phyloP scores from a whole-genome alignment of 2,797 vertebrate genomes.

The Gymnothorax javanicus region DNA sequence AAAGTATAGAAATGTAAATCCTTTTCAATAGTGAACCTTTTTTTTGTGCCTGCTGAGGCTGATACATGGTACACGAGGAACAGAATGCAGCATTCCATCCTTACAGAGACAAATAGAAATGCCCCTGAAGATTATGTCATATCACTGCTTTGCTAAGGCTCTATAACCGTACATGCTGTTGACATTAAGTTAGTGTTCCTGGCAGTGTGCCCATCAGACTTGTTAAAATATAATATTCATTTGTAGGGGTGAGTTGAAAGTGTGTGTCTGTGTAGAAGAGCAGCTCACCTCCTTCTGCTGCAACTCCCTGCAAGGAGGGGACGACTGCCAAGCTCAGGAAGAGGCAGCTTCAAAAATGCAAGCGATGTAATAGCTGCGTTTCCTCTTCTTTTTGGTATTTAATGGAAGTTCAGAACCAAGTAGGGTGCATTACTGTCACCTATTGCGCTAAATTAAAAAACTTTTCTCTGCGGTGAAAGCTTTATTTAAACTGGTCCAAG shows the following conservation, averaged over 20 bases:
- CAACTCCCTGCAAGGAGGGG: background rate
- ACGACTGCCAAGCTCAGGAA: background rate
- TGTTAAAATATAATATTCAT: background rate
- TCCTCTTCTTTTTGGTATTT: too few species aligned
- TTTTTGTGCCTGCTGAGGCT: background rate
- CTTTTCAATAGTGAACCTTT: background rate
- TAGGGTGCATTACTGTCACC: too few species aligned
- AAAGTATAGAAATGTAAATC: too few species aligned
- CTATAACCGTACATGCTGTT: background rate
- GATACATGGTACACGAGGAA: background rate
- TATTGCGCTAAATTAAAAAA: too few species aligned
- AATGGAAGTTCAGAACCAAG: too few species aligned
- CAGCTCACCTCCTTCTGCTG: background rate
- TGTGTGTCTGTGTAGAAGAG: background rate
- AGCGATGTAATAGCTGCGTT: too few species aligned
- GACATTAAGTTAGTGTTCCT: background rate
- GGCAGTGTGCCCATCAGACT: background rate
- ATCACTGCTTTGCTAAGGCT: background rate
- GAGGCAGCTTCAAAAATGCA: background rate
- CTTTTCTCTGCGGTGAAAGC: too few species aligned
- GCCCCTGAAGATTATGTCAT: background rate
- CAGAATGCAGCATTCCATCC: background rate
- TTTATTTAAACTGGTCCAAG: too few species aligned
- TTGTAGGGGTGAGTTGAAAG: background rate
- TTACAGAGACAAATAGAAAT: background rate